These are phyloP conservation scores for Apteryx mantelli DNA, from an alignment of 2,113 vertebrate genomes.

Conservation along the genomic window DNA sequence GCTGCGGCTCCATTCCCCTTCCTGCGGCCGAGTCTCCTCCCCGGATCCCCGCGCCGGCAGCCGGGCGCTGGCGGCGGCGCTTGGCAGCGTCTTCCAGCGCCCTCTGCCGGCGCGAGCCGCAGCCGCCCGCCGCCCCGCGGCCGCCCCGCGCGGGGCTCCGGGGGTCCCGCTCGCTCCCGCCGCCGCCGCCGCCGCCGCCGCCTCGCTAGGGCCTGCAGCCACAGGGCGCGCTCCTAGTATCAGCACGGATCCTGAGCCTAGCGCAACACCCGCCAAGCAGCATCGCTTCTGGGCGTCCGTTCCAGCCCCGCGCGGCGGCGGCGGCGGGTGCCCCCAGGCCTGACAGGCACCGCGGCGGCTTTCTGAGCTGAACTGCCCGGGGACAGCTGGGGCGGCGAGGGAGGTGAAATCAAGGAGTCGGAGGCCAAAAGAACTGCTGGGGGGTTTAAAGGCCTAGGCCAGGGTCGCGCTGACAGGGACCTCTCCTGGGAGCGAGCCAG, in stretches of 20 bases:
- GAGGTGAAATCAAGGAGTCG: not conserved
- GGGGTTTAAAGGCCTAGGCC: not conserved
- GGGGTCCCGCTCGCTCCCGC: too few relatives aligned
- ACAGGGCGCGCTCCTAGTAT: too few relatives aligned
- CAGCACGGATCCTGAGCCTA: not conserved
- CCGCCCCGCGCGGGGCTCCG: too few relatives aligned
- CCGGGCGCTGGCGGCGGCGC: not conserved
- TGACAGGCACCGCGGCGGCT: not conserved
- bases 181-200: too few relatives aligned
- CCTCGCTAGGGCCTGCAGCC: too few relatives aligned
- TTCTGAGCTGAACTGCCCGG: not conserved
- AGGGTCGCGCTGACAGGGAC: too few relatives aligned
- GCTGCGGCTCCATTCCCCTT: not conserved
- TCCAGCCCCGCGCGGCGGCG: too few relatives aligned
- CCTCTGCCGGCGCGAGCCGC: too few relatives aligned
- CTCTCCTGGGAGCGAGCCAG: not conserved
- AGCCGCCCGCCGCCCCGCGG: not conserved
- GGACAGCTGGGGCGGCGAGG: too few relatives aligned
- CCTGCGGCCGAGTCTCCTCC: conserved; percentile 60
- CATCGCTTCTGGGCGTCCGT: not conserved
- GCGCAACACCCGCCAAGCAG: not conserved
- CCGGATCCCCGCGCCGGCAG: conserved; percentile 37
- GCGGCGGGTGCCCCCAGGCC: rapidly evolving
- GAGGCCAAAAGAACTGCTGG: not conserved
- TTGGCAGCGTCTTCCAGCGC: conserved; percentile 59